Conservation (phyloP, 1,140 invertebrate species). For the Drosophila erecta region DNA sequence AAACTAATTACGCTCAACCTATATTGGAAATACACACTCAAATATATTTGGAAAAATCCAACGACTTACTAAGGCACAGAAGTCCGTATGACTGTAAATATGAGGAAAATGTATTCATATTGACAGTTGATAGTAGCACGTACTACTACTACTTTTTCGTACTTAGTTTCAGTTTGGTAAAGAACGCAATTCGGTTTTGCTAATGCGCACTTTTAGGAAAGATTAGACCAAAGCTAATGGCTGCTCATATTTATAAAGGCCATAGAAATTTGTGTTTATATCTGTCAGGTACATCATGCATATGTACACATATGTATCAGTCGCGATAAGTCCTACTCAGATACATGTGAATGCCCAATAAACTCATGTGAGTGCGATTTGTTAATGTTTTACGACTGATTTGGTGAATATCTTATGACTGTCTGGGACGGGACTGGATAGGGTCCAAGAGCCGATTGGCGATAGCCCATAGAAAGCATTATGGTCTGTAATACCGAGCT, state of each 20-base stretch:
- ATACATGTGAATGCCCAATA: conserved; percentile 21
- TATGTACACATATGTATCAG: conserved; percentile 6
- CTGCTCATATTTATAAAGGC: conserved; percentile 14
- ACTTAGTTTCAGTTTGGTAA: conserved; percentile 29
- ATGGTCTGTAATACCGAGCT: conserved; percentile 8
- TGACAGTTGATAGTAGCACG: neutral
- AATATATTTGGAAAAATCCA: neutral
- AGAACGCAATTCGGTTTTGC: conserved; percentile 54
- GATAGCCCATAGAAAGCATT: conserved; percentile 35
- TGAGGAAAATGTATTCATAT: neutral
- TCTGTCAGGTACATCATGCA: conserved; percentile 9
- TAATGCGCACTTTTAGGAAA: conserved; percentile 59
- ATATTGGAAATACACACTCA: no score
- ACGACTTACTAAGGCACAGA: neutral
- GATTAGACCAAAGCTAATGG: conserved; percentile 67
- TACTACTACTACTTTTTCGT: conserved; percentile 37
- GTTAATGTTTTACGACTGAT: conserved; percentile 72
- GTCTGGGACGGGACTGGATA: conserved; percentile 15
- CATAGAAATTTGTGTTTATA: neutral
- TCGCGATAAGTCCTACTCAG: conserved; percentile 21
- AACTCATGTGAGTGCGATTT: conserved; percentile 67
- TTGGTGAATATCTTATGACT: conserved; percentile 56
- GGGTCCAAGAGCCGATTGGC: conserved; percentile 37
- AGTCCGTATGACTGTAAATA: neutral
- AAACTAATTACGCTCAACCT: conserved; percentile 41